Evolutionary conservation across 2,888 invertebrate genomes (phyloP).

Genomic region (Pyrgus malvae): DNA sequence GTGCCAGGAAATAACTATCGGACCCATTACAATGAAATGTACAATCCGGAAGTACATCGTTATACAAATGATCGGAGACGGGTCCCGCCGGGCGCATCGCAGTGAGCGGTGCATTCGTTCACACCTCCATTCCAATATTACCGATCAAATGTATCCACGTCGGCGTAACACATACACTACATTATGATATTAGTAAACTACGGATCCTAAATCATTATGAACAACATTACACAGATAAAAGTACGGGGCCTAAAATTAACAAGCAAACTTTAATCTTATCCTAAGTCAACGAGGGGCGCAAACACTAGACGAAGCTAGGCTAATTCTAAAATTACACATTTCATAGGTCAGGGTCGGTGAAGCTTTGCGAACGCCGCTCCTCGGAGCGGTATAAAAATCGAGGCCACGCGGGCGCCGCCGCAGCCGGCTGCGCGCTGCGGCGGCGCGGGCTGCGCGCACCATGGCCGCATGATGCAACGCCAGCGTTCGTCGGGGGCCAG

Average conservation of each 20-base stretch:
- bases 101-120: constrained; percentile 41
- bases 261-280: constrained; percentile 53
- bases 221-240: constrained; percentile 48
- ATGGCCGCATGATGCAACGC: constrained; percentile 80
- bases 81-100: constrained; percentile 42
- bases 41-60: constrained; percentile 57
- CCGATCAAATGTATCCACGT: constrained; percentile 9
- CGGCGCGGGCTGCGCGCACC: constrained; percentile 58
- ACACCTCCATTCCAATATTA: constrained; percentile 44
- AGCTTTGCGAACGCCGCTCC: constrained; percentile 49
- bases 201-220: constrained; percentile 40
- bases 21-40: constrained; percentile 79
- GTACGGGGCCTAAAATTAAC: constrained; percentile 53
- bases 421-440: constrained; percentile 41
- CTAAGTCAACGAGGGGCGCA: constrained; percentile 45
- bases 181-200: constrained; percentile 46
- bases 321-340: constrained; percentile 71
- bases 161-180: constrained; percentile 29
- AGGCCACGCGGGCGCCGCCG: constrained; percentile 67
- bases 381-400: constrained; percentile 68
- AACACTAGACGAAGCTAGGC: constrained; percentile 34
- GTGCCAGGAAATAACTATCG: constrained; percentile 36
- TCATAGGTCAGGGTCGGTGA: constrained; percentile 71
- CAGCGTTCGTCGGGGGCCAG: constrained; percentile 52
- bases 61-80: constrained; percentile 54